Evolutionary conservation across 2,888 invertebrate genomes (phyloP), one percentile per base, ranked within the genome.

Genomic region (Pristionchus mayeri): DNA sequence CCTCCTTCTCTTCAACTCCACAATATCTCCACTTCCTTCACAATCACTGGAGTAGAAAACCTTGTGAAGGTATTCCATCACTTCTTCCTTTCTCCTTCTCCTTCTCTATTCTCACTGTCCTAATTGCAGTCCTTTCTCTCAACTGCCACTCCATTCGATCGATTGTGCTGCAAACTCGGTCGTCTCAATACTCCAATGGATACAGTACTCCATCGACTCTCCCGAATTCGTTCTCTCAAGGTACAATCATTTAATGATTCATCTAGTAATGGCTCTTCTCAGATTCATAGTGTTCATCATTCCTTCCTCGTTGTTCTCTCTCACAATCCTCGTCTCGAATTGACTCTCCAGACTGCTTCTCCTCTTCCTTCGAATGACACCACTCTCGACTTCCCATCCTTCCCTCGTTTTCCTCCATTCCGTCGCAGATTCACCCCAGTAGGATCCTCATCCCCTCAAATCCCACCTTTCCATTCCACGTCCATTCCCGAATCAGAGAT

Each of bases 161-260:
- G 76, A 1, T 27, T 78, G 30, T 78, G 76, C 50, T 78, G 76
- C 76, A 78, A 50, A n/a, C 30, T 78, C 21, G 76, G 76, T 30
- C 48, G 76, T 30, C 27, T 78, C 9, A 78, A 27, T 21, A 30
- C 50, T 3, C 9, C 50, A 3, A 78, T 78, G 76, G 76, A 78
- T 48, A 50, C 27, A 11, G 76, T 50, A 0, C 21, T 78, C 48
- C 30, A 13, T 11, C 76, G 34, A 6, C 48, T 78, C 21, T 1
- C 18, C 6, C 27, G 50, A n/a, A 37, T 78, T 78, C 50, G 30
- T 16, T 16, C n/a, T 7, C 34, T 78, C 18, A 78, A 78, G 50
- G 76, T 78, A 50, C 40, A 44, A 75, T 6, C 40, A 75, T 40
- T 11, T 9, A 21, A 71, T n/a, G 2, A 37, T 37, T 9, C 71